Evolutionary conservation across 2,888 invertebrate species (phyloP).

Genomic region (Cheilosia pagana): DNA sequence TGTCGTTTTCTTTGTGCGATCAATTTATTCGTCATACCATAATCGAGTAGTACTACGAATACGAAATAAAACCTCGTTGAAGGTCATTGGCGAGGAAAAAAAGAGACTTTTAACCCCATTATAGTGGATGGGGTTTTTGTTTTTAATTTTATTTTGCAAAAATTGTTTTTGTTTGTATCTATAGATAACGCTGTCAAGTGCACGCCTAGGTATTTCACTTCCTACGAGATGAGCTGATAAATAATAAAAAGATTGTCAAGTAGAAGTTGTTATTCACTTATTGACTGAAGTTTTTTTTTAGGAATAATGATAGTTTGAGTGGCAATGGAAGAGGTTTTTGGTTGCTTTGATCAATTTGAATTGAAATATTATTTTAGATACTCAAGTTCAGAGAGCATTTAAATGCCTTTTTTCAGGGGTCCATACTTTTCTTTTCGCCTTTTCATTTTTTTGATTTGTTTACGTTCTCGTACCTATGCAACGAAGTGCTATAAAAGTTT

Average conservation of each 20-base stretch:
- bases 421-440: no score
- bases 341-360: no score
- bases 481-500: no score
- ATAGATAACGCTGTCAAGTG: conserved; percentile 32
- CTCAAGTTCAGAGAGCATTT: no score
- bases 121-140: conserved; percentile 7
- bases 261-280: conserved; percentile 11
- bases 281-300: neutral
- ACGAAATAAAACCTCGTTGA: conserved; percentile 65
- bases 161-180: conserved; percentile 20
- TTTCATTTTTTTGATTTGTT: no score
- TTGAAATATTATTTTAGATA: no score
- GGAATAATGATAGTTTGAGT: conserved; percentile 5
- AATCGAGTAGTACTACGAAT: conserved; percentile 53
- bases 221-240: conserved; percentile 39
- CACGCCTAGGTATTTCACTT: conserved; percentile 17
- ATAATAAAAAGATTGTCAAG: conserved; percentile 22
- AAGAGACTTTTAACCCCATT: conserved; percentile 30
- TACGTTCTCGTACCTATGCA: no score
- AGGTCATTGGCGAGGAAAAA: conserved; percentile 52
- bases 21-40: conserved; percentile 59
- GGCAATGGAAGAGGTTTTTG: conserved; percentile 1
- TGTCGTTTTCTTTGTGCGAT: conserved; percentile 38
- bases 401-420: no score
- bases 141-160: conserved; percentile 13